A percentile compares a stretch with the other conserved stretches of the same genome.
Evolutionary conservation across 1,140 invertebrate genomes (phyloP).

Genomic region (Teleogryllus occipitalis): DNA sequence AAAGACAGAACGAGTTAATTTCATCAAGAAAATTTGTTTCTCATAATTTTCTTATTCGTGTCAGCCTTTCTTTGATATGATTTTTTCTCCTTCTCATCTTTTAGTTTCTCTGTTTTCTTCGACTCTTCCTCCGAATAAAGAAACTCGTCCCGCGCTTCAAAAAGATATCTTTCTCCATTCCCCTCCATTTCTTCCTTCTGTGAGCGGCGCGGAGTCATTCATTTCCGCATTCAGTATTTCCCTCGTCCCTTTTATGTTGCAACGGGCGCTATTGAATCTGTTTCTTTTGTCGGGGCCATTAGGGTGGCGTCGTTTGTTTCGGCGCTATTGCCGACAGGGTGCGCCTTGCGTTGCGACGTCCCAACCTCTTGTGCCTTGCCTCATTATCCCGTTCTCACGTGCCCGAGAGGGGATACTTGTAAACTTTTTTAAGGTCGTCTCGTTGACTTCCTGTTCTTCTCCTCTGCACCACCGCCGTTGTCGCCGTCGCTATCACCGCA

Average conservation of each 20-base stretch:
- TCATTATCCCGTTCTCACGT: neutral
- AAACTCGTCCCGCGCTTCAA: neutral
- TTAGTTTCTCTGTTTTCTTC: neutral
- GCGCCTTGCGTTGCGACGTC: neutral
- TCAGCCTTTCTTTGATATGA: neutral
- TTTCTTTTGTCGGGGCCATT: slow-evolving; percentile 1
- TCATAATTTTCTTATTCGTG: neutral
- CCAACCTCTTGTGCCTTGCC: neutral
- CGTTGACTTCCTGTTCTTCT: neutral
- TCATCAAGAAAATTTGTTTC: neutral
- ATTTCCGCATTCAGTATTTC: neutral
- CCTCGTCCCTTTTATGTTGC: neutral
- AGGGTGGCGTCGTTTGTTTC: neutral
- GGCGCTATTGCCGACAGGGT: neutral
- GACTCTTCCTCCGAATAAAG: neutral
- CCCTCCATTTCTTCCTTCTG: neutral
- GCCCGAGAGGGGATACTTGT: neutral
- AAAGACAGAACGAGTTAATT: neutral
- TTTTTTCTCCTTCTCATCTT: neutral
- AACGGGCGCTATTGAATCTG: neutral
- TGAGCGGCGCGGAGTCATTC: neutral
- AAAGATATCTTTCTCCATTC: neutral
- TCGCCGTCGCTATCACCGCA: neutral
- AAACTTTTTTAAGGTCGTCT: neutral
- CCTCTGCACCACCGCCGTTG: neutral